These are phyloP conservation scores for Sweltsa coloradensis DNA, from an alignment of 1,140 invertebrate genomes.

Conservation along the genomic window DNA sequence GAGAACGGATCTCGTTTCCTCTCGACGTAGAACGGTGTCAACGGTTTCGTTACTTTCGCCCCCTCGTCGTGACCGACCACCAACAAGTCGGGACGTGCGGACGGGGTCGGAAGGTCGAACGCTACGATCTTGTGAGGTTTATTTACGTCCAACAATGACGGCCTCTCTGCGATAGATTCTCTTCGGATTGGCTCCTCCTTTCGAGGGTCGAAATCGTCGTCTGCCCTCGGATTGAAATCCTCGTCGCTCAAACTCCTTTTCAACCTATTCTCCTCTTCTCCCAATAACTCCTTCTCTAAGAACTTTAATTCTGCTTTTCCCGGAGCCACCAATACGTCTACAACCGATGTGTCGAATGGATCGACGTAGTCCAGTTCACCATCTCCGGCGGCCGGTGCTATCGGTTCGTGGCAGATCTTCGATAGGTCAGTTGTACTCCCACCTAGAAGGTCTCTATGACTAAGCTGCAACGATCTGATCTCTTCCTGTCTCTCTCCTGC, in stretches of 20 bases:
- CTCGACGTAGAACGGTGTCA: conserved; percentile 59
- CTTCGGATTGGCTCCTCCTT: not conserved
- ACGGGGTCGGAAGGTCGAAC: conserved; percentile 47
- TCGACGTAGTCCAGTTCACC: conserved; percentile 47
- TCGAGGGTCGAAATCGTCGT: conserved; percentile 5
- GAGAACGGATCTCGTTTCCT: not conserved
- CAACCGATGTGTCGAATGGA: conserved; percentile 72
- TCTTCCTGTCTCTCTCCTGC: conserved; percentile 30
- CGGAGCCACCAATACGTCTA: conserved; percentile 53
- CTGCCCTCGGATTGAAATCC: conserved; percentile 9
- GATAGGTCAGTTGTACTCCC: conserved; percentile 63
- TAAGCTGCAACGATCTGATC: conserved; percentile 22
- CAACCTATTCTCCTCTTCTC: conserved; percentile 28
- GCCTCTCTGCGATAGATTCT: not conserved
- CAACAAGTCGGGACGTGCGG: conserved; percentile 40
- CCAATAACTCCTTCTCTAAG: conserved; percentile 62
- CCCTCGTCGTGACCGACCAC: conserved; percentile 42
- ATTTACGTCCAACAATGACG: not conserved
- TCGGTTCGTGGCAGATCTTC: conserved; percentile 50
- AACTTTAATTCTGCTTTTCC: conserved; percentile 65
- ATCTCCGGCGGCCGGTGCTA: conserved; percentile 39
- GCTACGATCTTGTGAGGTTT: conserved; percentile 47
- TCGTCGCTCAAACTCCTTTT: conserved; percentile 43
- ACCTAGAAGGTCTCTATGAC: conserved; percentile 48
- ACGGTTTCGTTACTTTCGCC: conserved; percentile 43